These are phyloP conservation scores for Temnothorax curvispinosus DNA, from an alignment of 1,140 invertebrate genomes.

Conservation along the genomic window DNA sequence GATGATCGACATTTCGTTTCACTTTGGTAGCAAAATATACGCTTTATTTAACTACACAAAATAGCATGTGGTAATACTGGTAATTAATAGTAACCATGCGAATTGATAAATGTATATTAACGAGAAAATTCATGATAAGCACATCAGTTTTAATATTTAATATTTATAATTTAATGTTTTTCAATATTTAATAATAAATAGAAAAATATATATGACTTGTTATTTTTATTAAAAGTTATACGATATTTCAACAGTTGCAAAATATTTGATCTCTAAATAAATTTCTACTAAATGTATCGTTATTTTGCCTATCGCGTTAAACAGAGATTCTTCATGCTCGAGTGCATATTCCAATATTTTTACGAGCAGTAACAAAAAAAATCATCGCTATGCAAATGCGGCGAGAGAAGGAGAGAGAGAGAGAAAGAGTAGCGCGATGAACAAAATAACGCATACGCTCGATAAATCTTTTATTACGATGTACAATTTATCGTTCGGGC, in stretches of 20 bases:
- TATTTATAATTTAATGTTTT: not conserved
- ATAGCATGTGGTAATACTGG: not conserved
- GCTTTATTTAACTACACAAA: not conserved
- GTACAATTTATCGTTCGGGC: constrained; percentile 38
- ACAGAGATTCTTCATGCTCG: not conserved
- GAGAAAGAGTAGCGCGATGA: not conserved
- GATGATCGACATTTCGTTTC: constrained; percentile 20
- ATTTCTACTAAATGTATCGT: not conserved
- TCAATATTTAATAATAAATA: not conserved
- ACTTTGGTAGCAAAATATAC: not conserved
- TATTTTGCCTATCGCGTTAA: constrained; percentile 25
- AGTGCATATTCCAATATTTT: constrained; percentile 39
- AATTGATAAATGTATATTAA: constrained; percentile 6
- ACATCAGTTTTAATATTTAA: not conserved
- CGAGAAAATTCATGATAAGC: not conserved
- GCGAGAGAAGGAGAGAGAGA: not conserved
- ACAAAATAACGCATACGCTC: constrained; percentile 34
- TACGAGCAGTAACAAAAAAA: constrained; percentile 9
- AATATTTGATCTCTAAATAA: not conserved
- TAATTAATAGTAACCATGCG: not conserved
- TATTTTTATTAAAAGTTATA: constrained; percentile 1
- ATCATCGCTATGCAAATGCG: constrained; percentile 35
- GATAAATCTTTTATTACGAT: constrained; percentile 53
- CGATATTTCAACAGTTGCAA: constrained; percentile 4
- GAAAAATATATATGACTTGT: not conserved